A percentile compares a stretch with the other conserved stretches of the same genome.
These are phyloP conservation scores for Lepidurus apus DNA, from an alignment of 1,140 invertebrate species.

Conservation along the genomic window DNA sequence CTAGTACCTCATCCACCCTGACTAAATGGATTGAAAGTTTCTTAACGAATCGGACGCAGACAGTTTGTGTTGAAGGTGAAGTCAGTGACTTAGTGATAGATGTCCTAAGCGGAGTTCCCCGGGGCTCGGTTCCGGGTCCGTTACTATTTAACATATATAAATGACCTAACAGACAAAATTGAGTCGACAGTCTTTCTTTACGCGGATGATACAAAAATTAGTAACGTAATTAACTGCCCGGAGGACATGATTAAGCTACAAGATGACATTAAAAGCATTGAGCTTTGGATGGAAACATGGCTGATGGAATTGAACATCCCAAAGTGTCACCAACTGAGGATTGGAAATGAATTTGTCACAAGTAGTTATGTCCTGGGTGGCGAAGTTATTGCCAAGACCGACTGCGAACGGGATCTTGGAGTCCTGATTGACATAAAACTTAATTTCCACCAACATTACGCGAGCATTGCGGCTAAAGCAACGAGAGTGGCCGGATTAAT, in stretches of 20 bases:
- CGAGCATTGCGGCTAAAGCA: background rate
- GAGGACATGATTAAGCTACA: background rate
- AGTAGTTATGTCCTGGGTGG: background rate
- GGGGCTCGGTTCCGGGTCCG: background rate
- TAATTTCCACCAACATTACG: background rate
- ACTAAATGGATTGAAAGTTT: too few relatives aligned
- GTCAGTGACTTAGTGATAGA: background rate
- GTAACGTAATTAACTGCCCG: background rate
- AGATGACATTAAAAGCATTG: background rate
- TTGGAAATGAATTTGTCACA: background rate
- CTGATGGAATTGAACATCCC: slow-evolving; percentile 11
- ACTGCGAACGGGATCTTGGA: background rate
- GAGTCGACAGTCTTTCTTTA: slow-evolving; percentile 16
- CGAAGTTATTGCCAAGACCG: background rate
- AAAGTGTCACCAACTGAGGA: background rate
- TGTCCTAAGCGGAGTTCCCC: slow-evolving; percentile 14
- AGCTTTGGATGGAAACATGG: background rate
- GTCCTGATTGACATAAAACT: background rate
- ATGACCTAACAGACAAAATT: background rate
- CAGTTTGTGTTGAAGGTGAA: background rate
- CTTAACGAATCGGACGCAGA: too few relatives aligned
- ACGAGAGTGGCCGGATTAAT: slow-evolving; percentile 16
- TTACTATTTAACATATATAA: slow-evolving; percentile 23
- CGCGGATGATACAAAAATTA: background rate
- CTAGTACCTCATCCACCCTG: too few relatives aligned